Evolutionary conservation across 2,888 invertebrate species (phyloP), one percentile per base, ranked within the genome.

Genomic region (Lepidochrysops patricia): DNA sequence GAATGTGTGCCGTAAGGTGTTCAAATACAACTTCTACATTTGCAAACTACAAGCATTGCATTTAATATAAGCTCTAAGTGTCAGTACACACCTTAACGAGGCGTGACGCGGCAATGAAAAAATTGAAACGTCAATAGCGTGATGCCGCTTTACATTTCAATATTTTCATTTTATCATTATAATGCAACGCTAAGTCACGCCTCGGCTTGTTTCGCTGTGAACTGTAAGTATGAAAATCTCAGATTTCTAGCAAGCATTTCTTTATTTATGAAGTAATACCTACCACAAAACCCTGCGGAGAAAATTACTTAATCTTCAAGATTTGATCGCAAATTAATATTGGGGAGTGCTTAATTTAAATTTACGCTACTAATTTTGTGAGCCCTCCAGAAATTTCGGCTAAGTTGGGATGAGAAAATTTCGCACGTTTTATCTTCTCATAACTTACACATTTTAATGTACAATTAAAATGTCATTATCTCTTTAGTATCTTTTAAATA

Each of bases 231-330:
- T 9, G 32, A 34, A 37, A 61, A 63, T 57, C 23, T 48, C 67
- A 75, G 75, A 77, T 76, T 74, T 74, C 71, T 68, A 71, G 68
- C 67, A 71, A 70, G 72, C 74, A 75, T 69, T 63, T 66, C 64
- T 67, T 67, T 69, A 72, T 75, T 75, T 77, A 77, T 73, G 74
- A 71, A 65, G 67, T 67, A 67, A 64, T 70, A 65, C 60, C 57
- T 57, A 66, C 61, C 67, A 62, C 63, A 60, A 50, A 60, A 61
- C 63, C 66, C 62, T 63, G 57, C 52, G 15, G 57, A 54, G 57
- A 59, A 62, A 63, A 66, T 64, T 63, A 66, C 67, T 60, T 57
- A 50, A 60, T 65, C 64, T 62, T 62, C 58, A 66, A 66, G 67
- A 69, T 69, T 70, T 68, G 66, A 67, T 68, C 63, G 65, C 63